Percentiles rank a stretch among this genome's conserved stretches.
These are phyloP conservation scores for Mystacides longicornis DNA, from an alignment of 2,888 invertebrate genomes.

Conservation along the genomic window DNA sequence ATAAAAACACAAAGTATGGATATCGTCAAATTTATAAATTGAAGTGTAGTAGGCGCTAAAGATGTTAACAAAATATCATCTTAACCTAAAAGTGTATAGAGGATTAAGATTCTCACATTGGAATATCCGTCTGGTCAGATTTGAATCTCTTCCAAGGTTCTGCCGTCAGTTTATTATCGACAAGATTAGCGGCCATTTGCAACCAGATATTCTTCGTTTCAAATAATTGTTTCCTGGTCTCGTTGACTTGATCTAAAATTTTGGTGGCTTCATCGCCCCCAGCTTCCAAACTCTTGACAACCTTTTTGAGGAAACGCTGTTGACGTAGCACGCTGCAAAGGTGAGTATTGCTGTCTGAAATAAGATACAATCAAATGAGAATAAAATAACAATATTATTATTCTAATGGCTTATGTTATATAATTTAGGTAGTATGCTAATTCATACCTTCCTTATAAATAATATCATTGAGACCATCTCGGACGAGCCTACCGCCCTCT, in stretches of 20 bases:
- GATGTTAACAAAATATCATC: too few species aligned
- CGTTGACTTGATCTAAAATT: constrained; percentile 40
- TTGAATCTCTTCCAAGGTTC: constrained; percentile 48
- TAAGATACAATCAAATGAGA: too few species aligned
- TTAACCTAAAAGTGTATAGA: too few species aligned
- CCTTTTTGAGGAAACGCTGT: constrained; percentile 62
- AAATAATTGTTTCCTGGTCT: constrained; percentile 53
- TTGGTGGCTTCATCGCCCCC: constrained; percentile 43
- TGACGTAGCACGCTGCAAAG: constrained; percentile 67
- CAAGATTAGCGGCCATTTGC: constrained; percentile 66
- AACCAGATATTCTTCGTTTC: constrained; percentile 55
- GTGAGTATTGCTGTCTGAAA: constrained; percentile 62
- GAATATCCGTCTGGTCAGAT: not conserved
- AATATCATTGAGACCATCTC: constrained; percentile 53
- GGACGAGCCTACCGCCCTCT: constrained; percentile 61
- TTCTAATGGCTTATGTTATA: not conserved
- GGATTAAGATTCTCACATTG: not conserved
- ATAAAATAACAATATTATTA: constrained; percentile 5
- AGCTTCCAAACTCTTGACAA: constrained; percentile 52
- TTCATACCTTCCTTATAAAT: constrained; percentile 49
- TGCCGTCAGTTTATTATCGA: constrained; percentile 49
- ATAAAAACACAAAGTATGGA: too few species aligned
- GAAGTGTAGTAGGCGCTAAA: too few species aligned
- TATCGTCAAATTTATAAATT: too few species aligned
- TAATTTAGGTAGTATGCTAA: not conserved